Conservation (phyloP, 1,140 invertebrate species). For the Megathymus violae region DNA sequence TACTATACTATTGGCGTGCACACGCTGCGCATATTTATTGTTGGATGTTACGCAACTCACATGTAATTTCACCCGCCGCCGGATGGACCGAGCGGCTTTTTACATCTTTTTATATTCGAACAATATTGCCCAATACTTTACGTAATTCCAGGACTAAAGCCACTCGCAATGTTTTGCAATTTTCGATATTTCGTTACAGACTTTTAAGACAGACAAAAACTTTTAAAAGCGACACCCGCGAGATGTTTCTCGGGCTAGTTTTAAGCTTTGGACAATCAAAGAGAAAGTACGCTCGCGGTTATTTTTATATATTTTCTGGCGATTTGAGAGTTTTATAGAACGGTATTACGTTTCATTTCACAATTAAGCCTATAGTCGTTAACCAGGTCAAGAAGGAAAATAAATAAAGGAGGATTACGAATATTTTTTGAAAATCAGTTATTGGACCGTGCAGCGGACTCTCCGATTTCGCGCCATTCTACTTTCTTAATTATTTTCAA, state of each 20-base stretch:
- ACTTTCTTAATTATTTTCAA: constrained; percentile 60
- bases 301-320: constrained; percentile 8
- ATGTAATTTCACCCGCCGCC: constrained; percentile 58
- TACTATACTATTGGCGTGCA: too few species aligned
- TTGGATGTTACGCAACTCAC: constrained; percentile 53
- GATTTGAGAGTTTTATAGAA: constrained; percentile 12
- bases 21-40: constrained; percentile 47
- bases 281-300: constrained; percentile 37
- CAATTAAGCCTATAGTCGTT: background rate
- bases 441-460: constrained; percentile 2
- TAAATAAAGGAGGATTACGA: background rate
- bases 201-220: constrained; percentile 56
- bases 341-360: constrained; percentile 15
- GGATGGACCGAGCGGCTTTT: constrained; percentile 58
- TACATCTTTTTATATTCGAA: constrained; percentile 70
- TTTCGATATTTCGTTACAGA: constrained; percentile 64
- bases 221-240: constrained; percentile 31
- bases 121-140: constrained; percentile 71
- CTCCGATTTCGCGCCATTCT: constrained; percentile 48
- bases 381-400: background rate
- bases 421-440: background rate
- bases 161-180: constrained; percentile 71
- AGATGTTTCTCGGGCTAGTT: too few species aligned
- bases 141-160: constrained; percentile 75
- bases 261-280: constrained; percentile 32